Evolutionary conservation across 1,140 invertebrate genomes (phyloP), one percentile per base, ranked within the genome.

Genomic region (Leguminivora glycinivorella): DNA sequence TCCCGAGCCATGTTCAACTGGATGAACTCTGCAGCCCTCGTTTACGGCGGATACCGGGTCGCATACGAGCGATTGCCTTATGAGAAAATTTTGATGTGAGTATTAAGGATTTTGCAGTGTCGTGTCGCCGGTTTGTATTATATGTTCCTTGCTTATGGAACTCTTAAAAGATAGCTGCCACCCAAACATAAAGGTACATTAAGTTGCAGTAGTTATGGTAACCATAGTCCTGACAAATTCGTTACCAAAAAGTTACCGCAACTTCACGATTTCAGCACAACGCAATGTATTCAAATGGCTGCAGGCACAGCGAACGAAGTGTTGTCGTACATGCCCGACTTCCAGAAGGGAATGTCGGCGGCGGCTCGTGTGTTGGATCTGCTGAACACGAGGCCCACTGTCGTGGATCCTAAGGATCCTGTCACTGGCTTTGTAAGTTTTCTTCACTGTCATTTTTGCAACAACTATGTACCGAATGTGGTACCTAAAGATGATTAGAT

Each of bases 31-130:
- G 93, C 92, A 52, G 93, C 88, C 80, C 95, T 96, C 82, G 93
- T 93, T 47, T 96, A 96, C 75, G 96, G 95, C 7, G 95, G 94
- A 10, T 93, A 94, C 82, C 90, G 96, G 14, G 94, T 96, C 10
- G 88, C 92, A 47, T 78, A 93, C 22, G 88, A 92, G 1, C 92
- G 93, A 24, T 92, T 95, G 69, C 72, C 85, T 1, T 95, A 94
- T 58, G 88, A 92, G 9, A 87, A 94, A 84, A 94, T 96, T 6
- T 94, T 96, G 80, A 94, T 95, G 95, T 96, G 74, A 86, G 78
- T 75, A 52, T 22, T 47, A 1, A 56, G 31, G 38, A 12, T 14
- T 58, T 56, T 34, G 6, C 7, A 10, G 31, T 31, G 29, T 31
- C 9, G 10, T 34, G 31, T 9, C 31, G 34, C 34, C 14, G 34